Evolutionary conservation across 2,113 vertebrate genomes (phyloP).

Genomic region (Pygoscelis antarcticus): DNA sequence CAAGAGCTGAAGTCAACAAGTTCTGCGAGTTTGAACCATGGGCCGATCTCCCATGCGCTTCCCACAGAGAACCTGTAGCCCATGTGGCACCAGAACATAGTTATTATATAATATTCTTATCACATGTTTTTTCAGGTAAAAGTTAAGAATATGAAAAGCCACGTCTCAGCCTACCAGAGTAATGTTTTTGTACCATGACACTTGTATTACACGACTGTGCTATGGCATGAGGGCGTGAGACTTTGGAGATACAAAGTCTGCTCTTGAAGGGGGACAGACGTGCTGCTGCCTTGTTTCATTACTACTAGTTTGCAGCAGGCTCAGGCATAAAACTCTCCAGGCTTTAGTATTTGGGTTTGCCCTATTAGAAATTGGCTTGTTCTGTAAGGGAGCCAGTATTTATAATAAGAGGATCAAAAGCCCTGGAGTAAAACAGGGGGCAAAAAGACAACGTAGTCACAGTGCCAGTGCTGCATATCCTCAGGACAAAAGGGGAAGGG

Average conservation of each 20-base stretch:
- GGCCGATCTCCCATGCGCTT: background rate
- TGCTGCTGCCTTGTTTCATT: background rate
- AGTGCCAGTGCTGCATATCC: background rate
- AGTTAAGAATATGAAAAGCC: background rate
- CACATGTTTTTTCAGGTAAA: background rate
- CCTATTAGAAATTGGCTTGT: background rate
- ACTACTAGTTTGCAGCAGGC: background rate
- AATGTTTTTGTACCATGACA: background rate
- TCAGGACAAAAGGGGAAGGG: background rate
- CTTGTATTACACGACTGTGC: background rate
- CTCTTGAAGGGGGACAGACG: background rate
- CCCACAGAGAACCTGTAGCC: background rate
- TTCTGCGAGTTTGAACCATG: background rate
- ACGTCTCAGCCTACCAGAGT: background rate
- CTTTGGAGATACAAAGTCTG: background rate
- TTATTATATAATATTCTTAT: background rate
- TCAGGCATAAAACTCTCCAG: background rate
- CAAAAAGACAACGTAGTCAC: background rate
- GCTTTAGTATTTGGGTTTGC: background rate
- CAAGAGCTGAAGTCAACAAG: background rate
- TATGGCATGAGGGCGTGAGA: background rate
- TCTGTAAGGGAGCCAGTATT: background rate
- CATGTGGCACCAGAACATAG: background rate
- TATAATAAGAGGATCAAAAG: background rate
- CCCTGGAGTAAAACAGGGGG: background rate